Evolutionary conservation across 1,140 invertebrate species (phyloP).

Genomic region (Propsilocerus akamusi): DNA sequence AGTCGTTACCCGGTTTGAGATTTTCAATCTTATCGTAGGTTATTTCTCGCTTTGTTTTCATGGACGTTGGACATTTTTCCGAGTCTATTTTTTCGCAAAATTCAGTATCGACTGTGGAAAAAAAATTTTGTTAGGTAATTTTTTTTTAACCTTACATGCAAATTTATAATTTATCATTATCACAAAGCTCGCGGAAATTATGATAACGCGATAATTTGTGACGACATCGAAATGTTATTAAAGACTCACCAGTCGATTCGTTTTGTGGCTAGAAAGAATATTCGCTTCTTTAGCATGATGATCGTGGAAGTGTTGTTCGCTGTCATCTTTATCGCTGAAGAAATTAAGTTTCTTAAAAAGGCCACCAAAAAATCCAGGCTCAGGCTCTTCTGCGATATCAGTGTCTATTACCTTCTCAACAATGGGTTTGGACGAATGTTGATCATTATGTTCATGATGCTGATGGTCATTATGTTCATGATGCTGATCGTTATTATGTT

Average conservation of each 20-base stretch:
- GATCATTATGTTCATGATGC: neutral
- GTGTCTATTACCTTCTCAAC: neutral
- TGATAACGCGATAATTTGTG: neutral
- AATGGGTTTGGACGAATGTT: no score
- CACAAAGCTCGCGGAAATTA: no score
- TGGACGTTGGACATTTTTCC: constrained; percentile 5
- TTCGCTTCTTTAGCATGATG: neutral
- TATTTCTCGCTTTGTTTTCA: neutral
- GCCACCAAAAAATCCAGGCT: neutral
- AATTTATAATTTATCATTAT: no score
- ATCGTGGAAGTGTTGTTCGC: neutral
- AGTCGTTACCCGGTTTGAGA: no score
- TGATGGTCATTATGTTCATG: neutral
- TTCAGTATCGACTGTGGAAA: constrained; percentile 6
- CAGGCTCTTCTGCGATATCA: neutral
- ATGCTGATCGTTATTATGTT: neutral
- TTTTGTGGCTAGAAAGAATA: neutral
- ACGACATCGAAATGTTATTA: neutral
- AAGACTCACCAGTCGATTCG: neutral
- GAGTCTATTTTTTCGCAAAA: constrained; percentile 1
- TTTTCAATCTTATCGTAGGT: neutral
- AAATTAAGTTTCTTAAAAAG: neutral
- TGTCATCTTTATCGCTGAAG: neutral
- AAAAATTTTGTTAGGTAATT: no score
- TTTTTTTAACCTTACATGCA: no score